Conservation (phyloP, 2,888 invertebrate genomes). For the Eubasilissa splendida region DNA sequence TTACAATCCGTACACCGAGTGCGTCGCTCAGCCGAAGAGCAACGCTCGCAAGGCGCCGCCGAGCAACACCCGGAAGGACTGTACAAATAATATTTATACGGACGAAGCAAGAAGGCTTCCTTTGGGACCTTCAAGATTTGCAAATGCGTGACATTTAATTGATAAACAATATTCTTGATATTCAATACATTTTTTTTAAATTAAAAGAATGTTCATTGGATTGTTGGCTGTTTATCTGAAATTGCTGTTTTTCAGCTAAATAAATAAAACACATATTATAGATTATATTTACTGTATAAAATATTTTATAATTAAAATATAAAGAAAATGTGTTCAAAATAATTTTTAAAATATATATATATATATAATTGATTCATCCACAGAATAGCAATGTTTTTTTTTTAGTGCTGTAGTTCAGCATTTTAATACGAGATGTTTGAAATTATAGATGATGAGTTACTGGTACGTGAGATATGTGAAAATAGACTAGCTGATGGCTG, state of each 20-base stretch:
- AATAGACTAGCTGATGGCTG: no score
- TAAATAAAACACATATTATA: constrained; percentile 4
- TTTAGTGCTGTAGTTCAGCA: no score
- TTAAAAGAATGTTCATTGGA: no score
- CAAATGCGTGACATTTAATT: constrained; percentile 21
- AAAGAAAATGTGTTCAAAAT: background rate
- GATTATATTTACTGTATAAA: background rate
- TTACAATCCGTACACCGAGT: constrained; percentile 33
- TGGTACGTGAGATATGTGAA: no score
- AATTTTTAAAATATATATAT: background rate
- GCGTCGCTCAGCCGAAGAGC: background rate
- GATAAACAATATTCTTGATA: no score
- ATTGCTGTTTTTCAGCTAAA: background rate
- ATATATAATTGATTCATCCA: background rate
- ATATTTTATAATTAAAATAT: constrained; percentile 3
- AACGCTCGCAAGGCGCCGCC: background rate
- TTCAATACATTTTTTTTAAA: no score
- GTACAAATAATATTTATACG: constrained; percentile 6
- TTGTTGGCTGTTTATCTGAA: no score
- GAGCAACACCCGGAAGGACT: background rate
- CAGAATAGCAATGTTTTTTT: no score
- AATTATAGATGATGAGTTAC: no score
- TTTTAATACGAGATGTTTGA: no score
- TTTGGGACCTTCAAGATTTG: constrained; percentile 20
- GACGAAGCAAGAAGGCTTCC: constrained; percentile 35